Evolutionary conservation across 2,797 vertebrate species (phyloP).

Genomic region (Luscinia megarhynchos): DNA sequence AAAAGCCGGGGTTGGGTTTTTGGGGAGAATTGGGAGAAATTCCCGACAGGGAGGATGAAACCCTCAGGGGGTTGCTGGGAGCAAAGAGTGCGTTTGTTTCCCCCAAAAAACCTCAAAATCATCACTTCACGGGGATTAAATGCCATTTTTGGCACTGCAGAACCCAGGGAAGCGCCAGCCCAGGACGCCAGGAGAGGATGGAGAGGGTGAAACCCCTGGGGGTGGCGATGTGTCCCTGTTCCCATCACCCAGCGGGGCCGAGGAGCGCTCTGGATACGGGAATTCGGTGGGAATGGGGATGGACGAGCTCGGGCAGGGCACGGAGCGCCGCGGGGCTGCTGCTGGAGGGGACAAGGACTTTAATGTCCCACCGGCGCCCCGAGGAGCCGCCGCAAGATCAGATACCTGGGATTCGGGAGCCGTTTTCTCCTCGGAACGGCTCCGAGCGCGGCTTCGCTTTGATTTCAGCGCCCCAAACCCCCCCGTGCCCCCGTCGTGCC

Average conservation of each 20-base stretch:
- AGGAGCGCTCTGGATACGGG: background rate
- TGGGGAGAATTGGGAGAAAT: background rate
- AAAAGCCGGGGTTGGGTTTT: background rate
- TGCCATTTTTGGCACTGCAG: background rate
- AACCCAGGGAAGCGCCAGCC: background rate
- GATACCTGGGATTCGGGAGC: background rate
- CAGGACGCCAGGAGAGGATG: background rate
- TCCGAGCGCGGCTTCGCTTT: background rate
- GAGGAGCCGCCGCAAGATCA: background rate
- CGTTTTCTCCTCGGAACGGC: background rate
- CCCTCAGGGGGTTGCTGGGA: no score
- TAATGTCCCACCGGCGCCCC: accelerated
- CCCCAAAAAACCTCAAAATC: background rate
- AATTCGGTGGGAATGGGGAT: accelerated
- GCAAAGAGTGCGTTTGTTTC: no score
- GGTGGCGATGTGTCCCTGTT: accelerated
- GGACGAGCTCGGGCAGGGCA: background rate
- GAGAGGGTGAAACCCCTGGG: accelerated
- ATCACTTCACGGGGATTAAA: accelerated
- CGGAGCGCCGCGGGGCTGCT: background rate
- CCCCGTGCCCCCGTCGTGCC: no score
- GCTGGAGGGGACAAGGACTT: background rate
- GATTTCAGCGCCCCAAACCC: background rate
- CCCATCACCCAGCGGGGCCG: background rate
- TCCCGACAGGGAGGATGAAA: background rate